phyloP scores from a whole-genome alignment of 1,140 invertebrate species.

The Medauroidea extradentata region DNA sequence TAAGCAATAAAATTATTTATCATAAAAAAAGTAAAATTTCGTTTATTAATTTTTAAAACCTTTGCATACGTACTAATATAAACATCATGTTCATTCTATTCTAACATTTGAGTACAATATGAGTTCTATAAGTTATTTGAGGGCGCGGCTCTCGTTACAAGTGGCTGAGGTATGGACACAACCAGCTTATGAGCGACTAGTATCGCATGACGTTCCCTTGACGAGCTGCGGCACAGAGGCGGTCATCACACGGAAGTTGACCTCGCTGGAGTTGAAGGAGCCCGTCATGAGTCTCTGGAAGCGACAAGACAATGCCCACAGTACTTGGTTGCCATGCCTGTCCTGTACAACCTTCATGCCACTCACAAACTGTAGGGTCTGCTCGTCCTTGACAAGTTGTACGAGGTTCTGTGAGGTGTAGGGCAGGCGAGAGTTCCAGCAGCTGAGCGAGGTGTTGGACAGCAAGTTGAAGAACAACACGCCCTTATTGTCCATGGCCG shows the following conservation, averaged over 20 bases:
- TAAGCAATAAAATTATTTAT: too few species aligned
- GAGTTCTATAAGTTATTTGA: too few species aligned
- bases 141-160: too few species aligned
- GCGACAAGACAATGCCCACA: conserved; percentile 61
- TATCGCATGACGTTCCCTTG: not conserved
- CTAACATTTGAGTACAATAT: too few species aligned
- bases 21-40: too few species aligned
- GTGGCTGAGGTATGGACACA: too few species aligned
- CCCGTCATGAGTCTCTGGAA: conserved; percentile 48
- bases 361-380: conserved; percentile 58
- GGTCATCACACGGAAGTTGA: conserved; percentile 1
- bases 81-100: too few species aligned
- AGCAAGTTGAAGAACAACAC: conserved; percentile 13
- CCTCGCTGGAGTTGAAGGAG: not conserved
- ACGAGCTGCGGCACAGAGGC: not conserved
- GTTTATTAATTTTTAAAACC: too few species aligned
- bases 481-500: conserved; percentile 49
- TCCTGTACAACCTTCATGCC: conserved; percentile 50
- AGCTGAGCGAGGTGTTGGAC: not conserved
- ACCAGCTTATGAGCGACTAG: too few species aligned
- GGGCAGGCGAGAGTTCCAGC: not conserved
- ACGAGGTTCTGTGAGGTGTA: conserved; percentile 38
- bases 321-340: conserved; percentile 53
- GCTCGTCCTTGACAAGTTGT: conserved; percentile 51
- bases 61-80: too few species aligned